Evolutionary conservation across 2,888 invertebrate genomes (phyloP).

Genomic region (Chaitophorus viminalis): DNA sequence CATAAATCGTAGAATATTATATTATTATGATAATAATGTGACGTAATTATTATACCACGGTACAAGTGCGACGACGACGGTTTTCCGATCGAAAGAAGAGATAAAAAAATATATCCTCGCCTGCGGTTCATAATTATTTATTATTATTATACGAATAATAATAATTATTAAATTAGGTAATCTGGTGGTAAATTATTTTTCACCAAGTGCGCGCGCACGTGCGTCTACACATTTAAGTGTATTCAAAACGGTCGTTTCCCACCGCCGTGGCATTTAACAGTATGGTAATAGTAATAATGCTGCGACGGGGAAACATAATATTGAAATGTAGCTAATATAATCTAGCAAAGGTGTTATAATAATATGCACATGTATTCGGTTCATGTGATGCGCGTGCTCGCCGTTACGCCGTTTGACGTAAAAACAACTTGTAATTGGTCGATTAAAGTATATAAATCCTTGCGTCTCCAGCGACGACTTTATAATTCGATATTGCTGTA

Average conservation of each 20-base stretch:
- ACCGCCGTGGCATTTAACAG: neutral
- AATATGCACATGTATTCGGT: neutral
- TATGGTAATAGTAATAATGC: neutral
- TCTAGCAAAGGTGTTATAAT: neutral
- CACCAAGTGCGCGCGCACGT: neutral
- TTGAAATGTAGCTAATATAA: neutral
- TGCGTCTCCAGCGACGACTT: neutral
- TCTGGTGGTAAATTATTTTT: neutral
- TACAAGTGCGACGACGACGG: too few species aligned
- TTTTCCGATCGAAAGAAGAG: too few species aligned
- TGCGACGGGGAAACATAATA: too few species aligned
- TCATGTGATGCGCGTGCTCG: neutral
- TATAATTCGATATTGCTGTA: neutral
- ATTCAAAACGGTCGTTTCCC: neutral
- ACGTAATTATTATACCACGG: too few species aligned
- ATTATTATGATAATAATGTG: too few species aligned
- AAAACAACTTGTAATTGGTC: neutral
- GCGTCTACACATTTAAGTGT: too few species aligned
- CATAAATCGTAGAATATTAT: too few species aligned
- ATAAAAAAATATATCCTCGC: too few species aligned
- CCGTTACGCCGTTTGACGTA: neutral
- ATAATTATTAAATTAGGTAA: too few species aligned
- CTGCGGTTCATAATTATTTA: too few species aligned
- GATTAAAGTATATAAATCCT: neutral
- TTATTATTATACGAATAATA: too few species aligned